Evolutionary conservation across 2,888 invertebrate species (phyloP).

Genomic region (Tachina fera): DNA sequence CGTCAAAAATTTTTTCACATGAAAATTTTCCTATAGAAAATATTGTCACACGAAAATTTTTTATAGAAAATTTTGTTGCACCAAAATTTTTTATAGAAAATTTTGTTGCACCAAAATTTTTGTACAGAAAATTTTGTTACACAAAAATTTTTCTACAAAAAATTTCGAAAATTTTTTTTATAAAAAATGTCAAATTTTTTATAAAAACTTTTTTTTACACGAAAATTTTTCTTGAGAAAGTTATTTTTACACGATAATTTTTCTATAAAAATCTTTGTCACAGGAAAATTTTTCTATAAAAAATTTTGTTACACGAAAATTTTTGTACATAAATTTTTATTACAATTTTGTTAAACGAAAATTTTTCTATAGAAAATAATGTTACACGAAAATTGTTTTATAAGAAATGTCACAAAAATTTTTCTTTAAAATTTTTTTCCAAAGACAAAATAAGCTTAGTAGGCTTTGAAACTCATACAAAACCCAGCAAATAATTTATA

Average conservation of each 20-base stretch:
- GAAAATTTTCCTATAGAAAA: background rate
- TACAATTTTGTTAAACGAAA: background rate
- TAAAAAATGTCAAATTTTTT: background rate
- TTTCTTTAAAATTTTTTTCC: too few relatives aligned
- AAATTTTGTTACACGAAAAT: background rate
- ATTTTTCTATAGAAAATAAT: background rate
- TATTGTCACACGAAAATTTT: background rate
- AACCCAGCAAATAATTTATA: too few relatives aligned
- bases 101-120: background rate
- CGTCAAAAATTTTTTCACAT: background rate
- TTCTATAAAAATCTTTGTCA: background rate
- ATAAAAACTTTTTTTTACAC: background rate
- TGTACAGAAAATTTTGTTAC: background rate
- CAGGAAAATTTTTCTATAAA: background rate
- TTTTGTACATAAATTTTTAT: background rate
- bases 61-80: background rate
- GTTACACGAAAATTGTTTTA: too few relatives aligned
- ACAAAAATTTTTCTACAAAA: background rate
- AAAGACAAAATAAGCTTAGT: too few relatives aligned
- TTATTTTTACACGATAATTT: background rate
- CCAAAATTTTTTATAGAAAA: background rate
- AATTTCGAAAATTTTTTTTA: background rate
- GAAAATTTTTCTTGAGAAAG: background rate
- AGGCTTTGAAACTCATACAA: too few relatives aligned
- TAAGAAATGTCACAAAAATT: too few relatives aligned